Evolutionary conservation across 2,888 invertebrate species (phyloP), one percentile per base, ranked within the genome.

Genomic region (Caenorhabditis panamensis): DNA sequence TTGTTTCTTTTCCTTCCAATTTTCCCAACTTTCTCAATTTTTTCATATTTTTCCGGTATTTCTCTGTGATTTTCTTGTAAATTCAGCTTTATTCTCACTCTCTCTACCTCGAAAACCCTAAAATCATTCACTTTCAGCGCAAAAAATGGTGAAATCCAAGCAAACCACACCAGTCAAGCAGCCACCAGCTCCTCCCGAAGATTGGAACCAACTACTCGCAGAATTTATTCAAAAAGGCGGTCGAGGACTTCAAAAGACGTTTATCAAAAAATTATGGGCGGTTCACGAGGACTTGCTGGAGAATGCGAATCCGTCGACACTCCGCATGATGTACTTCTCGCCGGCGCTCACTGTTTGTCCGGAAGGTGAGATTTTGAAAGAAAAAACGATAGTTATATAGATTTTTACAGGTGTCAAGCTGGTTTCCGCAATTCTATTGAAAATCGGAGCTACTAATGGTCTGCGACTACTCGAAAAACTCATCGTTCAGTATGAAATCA

Each of bases 181-280:
- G n/a, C 61, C 16, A n/a, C 64, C 56, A 28, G 8, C 31, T 31
- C 31, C 59, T 22, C 59, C 64, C 16, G 61, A 66, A 66, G 59
- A 67, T 41, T 66, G 37, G 49, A 66, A 61, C 28, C 44, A 75
- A 3, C 28, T 75, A 36, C 22, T 75, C 20, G 9, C 9, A 6
- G 75, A 75, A 49, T 66, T 75, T 24, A 11, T 36, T n/a, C 41
- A 58, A 63, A 72, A 63, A 56, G 26, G 44, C n/a, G 66, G 66
- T 0, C 59, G 56, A 11, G 44, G 31, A 11, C 66, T 78, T 44
- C 64, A 59, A 37, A 80, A 80, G 31, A 75, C 75, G 20, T 80
- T 75, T 18, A 75, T 80, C 51, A 80, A 63, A 64, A 75, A 75
- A 26, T 8, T 80, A 54, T 80, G 80, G 80, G 64, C 69, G 1